A percentile compares a stretch with the other conserved stretches of the same genome.
These are phyloP conservation scores for Nipponia nippon DNA, from an alignment of 2,113 vertebrate genomes.

Conservation along the genomic window DNA sequence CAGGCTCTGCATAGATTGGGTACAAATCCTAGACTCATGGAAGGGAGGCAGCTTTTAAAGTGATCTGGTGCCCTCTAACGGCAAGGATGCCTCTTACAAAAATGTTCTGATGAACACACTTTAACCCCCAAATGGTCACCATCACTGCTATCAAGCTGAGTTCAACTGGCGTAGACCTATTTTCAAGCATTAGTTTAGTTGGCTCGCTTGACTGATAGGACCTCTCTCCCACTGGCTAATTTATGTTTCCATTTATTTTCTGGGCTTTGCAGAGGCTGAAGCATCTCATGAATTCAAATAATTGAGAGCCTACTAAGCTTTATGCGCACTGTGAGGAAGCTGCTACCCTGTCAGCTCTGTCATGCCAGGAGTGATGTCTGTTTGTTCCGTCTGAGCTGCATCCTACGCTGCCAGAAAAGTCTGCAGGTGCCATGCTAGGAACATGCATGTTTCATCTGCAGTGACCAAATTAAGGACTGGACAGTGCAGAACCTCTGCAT, in stretches of 20 bases:
- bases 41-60: neutral
- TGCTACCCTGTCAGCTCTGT: neutral
- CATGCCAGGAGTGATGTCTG: neutral
- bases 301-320: neutral
- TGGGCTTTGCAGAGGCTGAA: neutral
- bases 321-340: rapidly evolving
- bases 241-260: neutral
- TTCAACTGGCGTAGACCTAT: neutral
- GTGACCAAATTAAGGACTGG: neutral
- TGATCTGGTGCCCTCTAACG: slow-evolving; percentile 65
- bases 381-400: neutral
- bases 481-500: neutral
- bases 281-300: neutral
- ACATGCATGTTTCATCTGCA: neutral
- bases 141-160: neutral
- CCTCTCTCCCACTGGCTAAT: neutral
- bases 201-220: neutral
- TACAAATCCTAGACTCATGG: neutral
- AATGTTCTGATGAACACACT: neutral
- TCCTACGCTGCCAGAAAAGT: neutral
- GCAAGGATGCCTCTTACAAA: neutral
- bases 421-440: neutral
- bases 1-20: neutral
- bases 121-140: rapidly evolving
- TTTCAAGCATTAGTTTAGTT: neutral